phyloP scores from a whole-genome alignment of 2,113 vertebrate species.

The Bufo bufo region DNA sequence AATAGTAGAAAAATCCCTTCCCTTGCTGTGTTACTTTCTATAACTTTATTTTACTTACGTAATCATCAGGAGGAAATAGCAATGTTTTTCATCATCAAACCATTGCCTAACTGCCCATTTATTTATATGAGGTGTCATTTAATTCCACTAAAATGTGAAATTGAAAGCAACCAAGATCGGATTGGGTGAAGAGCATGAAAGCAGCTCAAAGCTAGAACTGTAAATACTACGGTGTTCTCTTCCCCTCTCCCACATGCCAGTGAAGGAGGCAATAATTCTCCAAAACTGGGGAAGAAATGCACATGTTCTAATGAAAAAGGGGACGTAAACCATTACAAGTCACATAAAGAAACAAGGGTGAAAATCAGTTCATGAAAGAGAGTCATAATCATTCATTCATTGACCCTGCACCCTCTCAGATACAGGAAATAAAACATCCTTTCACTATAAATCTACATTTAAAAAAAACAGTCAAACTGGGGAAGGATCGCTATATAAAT shows the following conservation, averaged over 20 bases:
- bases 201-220: background rate
- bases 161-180: background rate
- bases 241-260: background rate
- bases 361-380: background rate
- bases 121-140: too few species aligned
- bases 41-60: too few species aligned
- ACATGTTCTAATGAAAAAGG: background rate
- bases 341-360: background rate
- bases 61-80: too few species aligned
- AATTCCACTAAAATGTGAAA: background rate
- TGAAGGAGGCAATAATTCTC: background rate
- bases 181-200: background rate
- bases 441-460: constrained; percentile 4
- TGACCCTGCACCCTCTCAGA: background rate
- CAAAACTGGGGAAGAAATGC: background rate
- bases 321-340: background rate
- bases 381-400: background rate
- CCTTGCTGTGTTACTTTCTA: too few species aligned
- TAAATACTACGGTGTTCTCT: background rate
- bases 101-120: too few species aligned
- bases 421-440: constrained; percentile 31
- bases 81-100: too few species aligned
- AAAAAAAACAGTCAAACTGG: background rate
- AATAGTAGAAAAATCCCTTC: too few species aligned
- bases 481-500: constrained; percentile 28